A percentile compares a stretch with the other conserved stretches of the same genome.
phyloP scores from a whole-genome alignment of 2,888 invertebrate genomes.

The Cephus pygmeus region DNA sequence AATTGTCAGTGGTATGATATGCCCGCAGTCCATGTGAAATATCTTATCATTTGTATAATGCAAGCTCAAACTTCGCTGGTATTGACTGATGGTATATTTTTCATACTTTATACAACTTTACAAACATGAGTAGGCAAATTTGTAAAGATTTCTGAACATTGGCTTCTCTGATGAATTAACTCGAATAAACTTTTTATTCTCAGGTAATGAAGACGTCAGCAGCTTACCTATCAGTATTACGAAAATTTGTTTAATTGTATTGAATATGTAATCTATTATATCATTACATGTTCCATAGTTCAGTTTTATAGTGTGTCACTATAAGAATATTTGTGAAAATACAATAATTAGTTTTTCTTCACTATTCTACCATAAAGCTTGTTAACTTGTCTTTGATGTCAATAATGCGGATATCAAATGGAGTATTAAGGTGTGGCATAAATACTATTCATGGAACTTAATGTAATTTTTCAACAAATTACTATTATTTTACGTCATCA shows the following conservation, averaged over 20 bases:
- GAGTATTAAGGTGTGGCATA: background rate
- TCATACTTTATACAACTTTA: conserved; percentile 67
- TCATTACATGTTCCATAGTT: background rate
- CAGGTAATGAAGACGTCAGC: conserved; percentile 16
- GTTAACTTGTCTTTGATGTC: background rate
- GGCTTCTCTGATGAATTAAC: background rate
- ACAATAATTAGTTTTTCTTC: background rate
- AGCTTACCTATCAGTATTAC: conserved; percentile 15
- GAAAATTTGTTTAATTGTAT: conserved; percentile 1
- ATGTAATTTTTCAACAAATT: background rate
- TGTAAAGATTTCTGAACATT: background rate
- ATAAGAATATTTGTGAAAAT: background rate
- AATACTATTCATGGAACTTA: background rate
- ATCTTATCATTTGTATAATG: conserved; percentile 65
- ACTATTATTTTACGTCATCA: background rate
- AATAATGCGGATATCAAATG: background rate
- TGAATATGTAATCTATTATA: background rate
- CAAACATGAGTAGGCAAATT: conserved; percentile 58
- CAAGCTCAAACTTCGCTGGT: conserved; percentile 66
- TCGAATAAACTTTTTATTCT: background rate
- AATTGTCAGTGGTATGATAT: conserved; percentile 65
- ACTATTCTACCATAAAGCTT: background rate
- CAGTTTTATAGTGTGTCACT: too few species aligned
- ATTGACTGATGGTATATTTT: conserved; percentile 68
- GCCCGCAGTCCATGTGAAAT: conserved; percentile 59